A percentile compares a stretch with the other conserved stretches of the same genome.
Evolutionary conservation across 2,888 invertebrate species (phyloP).

Genomic region (Tupiocoris notatus): DNA sequence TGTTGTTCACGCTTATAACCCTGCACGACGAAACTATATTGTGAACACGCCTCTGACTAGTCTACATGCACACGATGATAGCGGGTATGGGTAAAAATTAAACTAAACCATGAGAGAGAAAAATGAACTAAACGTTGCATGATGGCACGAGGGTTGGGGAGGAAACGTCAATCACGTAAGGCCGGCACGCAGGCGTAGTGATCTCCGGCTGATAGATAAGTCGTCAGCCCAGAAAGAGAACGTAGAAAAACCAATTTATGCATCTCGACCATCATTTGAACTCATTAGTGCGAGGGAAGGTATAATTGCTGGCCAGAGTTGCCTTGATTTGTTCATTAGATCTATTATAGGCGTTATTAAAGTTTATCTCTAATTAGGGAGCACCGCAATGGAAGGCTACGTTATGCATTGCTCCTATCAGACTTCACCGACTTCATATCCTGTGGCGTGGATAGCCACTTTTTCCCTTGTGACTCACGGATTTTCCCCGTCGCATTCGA

Average conservation of each 20-base stretch:
- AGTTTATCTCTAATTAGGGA: slow-evolving; percentile 25
- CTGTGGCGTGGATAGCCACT: background rate
- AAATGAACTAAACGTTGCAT: slow-evolving; percentile 34
- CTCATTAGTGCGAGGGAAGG: slow-evolving; percentile 17
- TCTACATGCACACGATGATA: background rate
- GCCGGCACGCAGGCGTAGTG: slow-evolving; percentile 16
- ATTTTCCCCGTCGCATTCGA: background rate
- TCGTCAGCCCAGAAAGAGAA: background rate
- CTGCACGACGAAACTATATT: slow-evolving; percentile 4
- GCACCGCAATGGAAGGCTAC: background rate
- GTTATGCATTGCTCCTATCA: background rate
- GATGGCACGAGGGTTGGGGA: slow-evolving; percentile 10
- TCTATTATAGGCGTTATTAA: slow-evolving; percentile 11
- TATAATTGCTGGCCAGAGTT: background rate
- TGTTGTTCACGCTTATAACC: background rate
- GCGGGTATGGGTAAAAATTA: background rate
- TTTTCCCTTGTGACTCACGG: background rate
- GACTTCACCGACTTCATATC: background rate
- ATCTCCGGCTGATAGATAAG: slow-evolving; percentile 4
- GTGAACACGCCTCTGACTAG: too few species aligned
- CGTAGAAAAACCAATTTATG: slow-evolving; percentile 29
- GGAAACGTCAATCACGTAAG: slow-evolving; percentile 37
- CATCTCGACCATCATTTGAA: slow-evolving; percentile 34
- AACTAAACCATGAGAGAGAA: slow-evolving; percentile 2
- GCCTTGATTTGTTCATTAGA: slow-evolving; percentile 21